Percentiles rank a stretch among this genome's conserved stretches.
Conservation (phyloP, 2,888 invertebrate genomes). For the Leptopilina myrica region DNA sequence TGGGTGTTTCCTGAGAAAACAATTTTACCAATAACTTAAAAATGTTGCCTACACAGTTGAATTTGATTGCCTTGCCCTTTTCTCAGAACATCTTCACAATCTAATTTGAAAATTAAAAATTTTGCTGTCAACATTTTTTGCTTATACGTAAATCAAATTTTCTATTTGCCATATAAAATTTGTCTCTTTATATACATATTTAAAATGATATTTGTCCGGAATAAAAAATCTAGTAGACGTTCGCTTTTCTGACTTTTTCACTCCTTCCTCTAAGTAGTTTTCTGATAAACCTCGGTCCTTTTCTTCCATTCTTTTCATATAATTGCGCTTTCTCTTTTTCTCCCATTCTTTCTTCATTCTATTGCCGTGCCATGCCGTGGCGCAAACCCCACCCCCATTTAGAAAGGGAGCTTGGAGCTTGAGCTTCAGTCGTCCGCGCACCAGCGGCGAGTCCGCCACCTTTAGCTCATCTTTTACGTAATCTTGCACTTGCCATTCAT, state of each 20-base stretch:
- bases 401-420: constrained; percentile 8
- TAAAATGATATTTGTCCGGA: background rate
- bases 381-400: constrained; percentile 1
- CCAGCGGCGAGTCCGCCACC: constrained; percentile 14
- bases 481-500: background rate
- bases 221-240: background rate
- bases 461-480: background rate
- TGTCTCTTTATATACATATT: background rate
- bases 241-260: background rate
- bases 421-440: constrained; percentile 7
- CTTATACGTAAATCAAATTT: too few species aligned
- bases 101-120: too few species aligned
- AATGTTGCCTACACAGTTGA: too few species aligned
- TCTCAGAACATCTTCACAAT: too few species aligned
- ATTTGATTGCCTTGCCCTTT: too few species aligned
- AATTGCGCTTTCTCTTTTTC: background rate
- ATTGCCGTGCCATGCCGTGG: constrained; percentile 13
- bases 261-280: background rate
- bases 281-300: constrained; percentile 20
- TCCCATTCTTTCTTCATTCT: background rate
- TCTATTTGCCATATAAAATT: background rate
- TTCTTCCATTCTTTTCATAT: constrained; percentile 30
- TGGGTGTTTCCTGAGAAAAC: too few species aligned
- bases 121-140: too few species aligned
- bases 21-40: too few species aligned